Evolutionary conservation across 2,797 vertebrate species (phyloP), one percentile per base, ranked within the genome.

Genomic region (Euphonia xanthogaster): DNA sequence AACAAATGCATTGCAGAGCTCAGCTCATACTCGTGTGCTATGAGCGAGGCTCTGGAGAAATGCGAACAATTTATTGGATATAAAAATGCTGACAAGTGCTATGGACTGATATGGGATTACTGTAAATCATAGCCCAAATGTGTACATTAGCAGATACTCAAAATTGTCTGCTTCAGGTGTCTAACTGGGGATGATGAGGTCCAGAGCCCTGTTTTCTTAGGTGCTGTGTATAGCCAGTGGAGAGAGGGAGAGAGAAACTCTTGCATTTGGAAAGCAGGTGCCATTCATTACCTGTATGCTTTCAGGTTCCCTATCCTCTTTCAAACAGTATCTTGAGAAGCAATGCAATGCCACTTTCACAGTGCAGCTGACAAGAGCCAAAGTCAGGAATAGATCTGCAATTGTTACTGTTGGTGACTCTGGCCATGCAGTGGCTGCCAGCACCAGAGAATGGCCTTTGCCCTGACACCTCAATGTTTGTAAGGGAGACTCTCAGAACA

Each of bases 351-450:
- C n/a, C 31, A 21, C 9, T 53, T 71, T 79, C 75, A 68, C 24
- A 61, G 37, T 12, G 33, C 45, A 71, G 45, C 1, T 0, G 1
- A 17, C 31, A 54, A 53, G 53, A 73, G n/a, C 35, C 0, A 0
- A 67, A 85, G 54, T 27, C 19, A 55, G 35, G 21, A 71, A 42
- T 1, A 55, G 44, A 31, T 74, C n/a, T 76, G 9, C 14, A 62
- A 1, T 31, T 85, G 23, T 37, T 57, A 6, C 11, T 48, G 10
- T 4, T 72, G 53, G n/a, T 83, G 25, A 21, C 33, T 61, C 37
- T 37, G 66, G 61, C 45, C 61, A 42, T 40, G 25, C 20, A 31
- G 63, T 4, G 8, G 22, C 25, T 1, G 2, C 31, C 67, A 50
- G 66, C 51, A 50, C 12, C 25, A 72, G 45, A 63, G 54, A 61